Percentiles rank a stretch among this genome's conserved stretches.
Conservation (phyloP, 2,888 invertebrate species). For the Girardia tigrina region DNA sequence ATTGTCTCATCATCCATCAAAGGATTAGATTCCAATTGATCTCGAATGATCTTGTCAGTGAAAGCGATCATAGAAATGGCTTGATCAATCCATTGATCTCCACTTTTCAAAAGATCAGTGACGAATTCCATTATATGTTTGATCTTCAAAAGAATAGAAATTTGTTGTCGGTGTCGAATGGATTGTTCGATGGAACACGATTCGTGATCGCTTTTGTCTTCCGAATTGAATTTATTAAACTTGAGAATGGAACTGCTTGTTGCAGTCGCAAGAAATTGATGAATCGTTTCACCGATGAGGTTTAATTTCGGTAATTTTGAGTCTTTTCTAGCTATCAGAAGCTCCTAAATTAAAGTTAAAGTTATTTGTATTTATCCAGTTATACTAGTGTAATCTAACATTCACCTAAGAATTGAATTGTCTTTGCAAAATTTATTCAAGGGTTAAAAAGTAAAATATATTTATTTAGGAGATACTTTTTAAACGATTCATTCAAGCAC, state of each 20-base stretch:
- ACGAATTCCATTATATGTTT: not conserved
- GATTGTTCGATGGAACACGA: not conserved
- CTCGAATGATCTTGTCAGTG: not conserved
- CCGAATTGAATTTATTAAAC: not conserved
- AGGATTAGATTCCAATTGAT: not conserved
- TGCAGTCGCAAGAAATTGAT: not conserved
- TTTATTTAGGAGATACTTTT: too few relatives aligned
- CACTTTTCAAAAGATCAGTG: not conserved
- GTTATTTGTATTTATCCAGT: too few relatives aligned
- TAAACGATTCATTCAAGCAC: too few relatives aligned
- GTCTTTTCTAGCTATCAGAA: not conserved
- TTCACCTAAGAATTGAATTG: too few relatives aligned
- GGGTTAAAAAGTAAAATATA: too few relatives aligned
- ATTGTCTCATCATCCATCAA: not conserved
- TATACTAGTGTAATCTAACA: too few relatives aligned
- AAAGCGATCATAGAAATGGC: not conserved
- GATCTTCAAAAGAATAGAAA: not conserved
- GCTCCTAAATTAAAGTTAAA: not conserved
- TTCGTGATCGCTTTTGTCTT: not conserved
- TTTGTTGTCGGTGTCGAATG: not conserved
- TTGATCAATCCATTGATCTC: conserved; percentile 11
- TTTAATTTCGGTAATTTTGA: not conserved
- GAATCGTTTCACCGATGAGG: not conserved
- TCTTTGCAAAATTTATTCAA: too few relatives aligned
- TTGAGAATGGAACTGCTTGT: not conserved